Evolutionary conservation across 2,888 invertebrate genomes (phyloP), one percentile per base, ranked within the genome.

Genomic region (Xanthia togata): DNA sequence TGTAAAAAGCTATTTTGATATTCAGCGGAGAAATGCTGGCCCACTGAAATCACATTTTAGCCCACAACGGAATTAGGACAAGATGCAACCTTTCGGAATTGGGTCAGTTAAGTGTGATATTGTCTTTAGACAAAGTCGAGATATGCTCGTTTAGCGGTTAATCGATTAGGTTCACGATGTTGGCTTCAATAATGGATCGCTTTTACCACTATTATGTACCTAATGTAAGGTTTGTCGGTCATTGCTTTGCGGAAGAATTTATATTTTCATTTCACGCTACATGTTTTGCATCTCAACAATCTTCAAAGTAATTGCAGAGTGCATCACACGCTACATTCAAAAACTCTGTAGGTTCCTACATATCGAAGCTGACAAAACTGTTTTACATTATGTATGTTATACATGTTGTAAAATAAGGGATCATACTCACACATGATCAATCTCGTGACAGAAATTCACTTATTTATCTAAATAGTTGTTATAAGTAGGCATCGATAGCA

Each of bases 31-130:
- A 76, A 88, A 78, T 78, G 67, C 68, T 75, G 55, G 71, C 76
- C 64, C 38, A 76, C 55, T 64, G 70, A 78, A 87, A 81, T 87
- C 85, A 90, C 87, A 92, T 91, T 92, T 91, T 85, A 91, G 90
- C 85, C 90, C 84, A 84, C 86, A 88, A 78, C 83, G 89, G 89
- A 95, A 94, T 93, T 92, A 92, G 95, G 92, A 91, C 95, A 93
- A 93, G 92, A 93, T 93, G 92, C 93, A 95, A 93, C 94, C 93
- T 93, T 94, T 91, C 83, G 82, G 89, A 95, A 94, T 94, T 93
- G 87, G 95, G 95, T 95, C 95, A 94, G 92, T 90, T 89, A 90
- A 93, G 91, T 91, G 90, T 87, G 87, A 90, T 90, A 92, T 92
- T 87, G 89, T 87, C 85, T 85, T 81, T 83, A 81, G 87, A 83